These are phyloP conservation scores for Sclerodermus sp. DNA, from an alignment of 2,888 invertebrate genomes.

Conservation along the genomic window DNA sequence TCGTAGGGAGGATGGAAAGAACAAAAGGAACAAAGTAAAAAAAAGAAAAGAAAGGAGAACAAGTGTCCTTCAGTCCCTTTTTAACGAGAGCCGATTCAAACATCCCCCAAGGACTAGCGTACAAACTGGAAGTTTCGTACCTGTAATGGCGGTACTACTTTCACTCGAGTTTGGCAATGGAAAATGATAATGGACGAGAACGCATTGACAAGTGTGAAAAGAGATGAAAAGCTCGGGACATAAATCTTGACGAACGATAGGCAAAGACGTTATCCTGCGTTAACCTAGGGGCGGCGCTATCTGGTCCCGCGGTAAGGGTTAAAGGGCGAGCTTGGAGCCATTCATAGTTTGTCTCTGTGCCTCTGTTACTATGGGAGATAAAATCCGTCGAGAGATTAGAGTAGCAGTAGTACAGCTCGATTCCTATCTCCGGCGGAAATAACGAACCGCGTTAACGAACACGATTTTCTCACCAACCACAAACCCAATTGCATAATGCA, in stretches of 20 bases:
- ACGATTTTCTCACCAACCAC: constrained; percentile 3
- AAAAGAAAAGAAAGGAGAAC: no score
- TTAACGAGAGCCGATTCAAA: background rate
- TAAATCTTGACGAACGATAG: no score
- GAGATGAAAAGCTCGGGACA: no score
- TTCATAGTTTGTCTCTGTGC: no score
- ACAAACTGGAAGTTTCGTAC: no score
- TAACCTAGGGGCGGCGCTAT: constrained; percentile 9
- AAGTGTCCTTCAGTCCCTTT: background rate
- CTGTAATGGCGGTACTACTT: no score
- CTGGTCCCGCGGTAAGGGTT: constrained; percentile 19
- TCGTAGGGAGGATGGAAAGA: no score
- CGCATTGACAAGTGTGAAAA: no score
- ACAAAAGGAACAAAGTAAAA: no score
- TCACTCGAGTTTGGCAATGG: no score
- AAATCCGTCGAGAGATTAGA: constrained; percentile 33
- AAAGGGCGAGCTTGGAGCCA: constrained; percentile 16
- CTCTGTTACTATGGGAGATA: constrained; percentile 33
- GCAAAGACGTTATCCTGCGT: background rate
- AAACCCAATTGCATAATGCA: constrained; percentile 15
- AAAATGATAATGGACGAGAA: no score
- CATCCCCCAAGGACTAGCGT: no score
- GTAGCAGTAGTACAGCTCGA: constrained; percentile 23
- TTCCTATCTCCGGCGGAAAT: constrained; percentile 39
- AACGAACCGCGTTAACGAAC: constrained; percentile 10